Evolutionary conservation across 1,140 invertebrate genomes (phyloP), one percentile per base, ranked within the genome.

Genomic region (Brachionus rubens): DNA sequence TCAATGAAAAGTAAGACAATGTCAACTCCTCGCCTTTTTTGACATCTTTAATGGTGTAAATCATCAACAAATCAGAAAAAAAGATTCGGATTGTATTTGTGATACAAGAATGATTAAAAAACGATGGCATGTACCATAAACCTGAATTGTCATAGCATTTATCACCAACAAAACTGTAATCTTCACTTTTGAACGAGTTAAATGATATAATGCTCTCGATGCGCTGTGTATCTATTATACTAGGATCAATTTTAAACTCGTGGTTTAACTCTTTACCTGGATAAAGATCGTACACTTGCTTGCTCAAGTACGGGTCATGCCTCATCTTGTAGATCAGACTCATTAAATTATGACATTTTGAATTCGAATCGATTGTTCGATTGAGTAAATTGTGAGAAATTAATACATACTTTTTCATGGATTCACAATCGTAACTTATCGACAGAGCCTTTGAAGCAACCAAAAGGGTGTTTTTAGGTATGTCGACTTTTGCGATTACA

Each of bases 271-370:
- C 16, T 65, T 41, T 26, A 36, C 59, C 40, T 7, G 68, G 46
- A 72, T 72, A 72, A 33, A 72, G 46, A 19, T 43, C 48, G 36
- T 72, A 72, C 26, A 72, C 46, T 54, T 72, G n/a, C 21, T 30
- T 24, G 26, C 68, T 7, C 7, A 48, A 6, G 24, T 50, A 12
- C 7, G 68, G 68, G 30, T 72, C 46, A 40, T 19, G 16, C 50
- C 50, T 48, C 68, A 72, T 50, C 30, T 52, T 48, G 14, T 72
- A 54, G 28, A 72, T 50, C 33, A 54, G 21, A 48, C 50, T n/a
- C 16, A 72, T 14, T 33, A 72, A 40, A 19, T 72, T 72, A 40
- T 72, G 24, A 36, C 46, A 48, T n/a, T 50, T 16, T 50, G 68
- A 50, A 54, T 72, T 72, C 10, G 6, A 3, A 21, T 72, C 26